A percentile compares a stretch with the other conserved stretches of the same genome.
Conservation (phyloP, 1,140 invertebrate genomes). For the Lucilia sericata region DNA sequence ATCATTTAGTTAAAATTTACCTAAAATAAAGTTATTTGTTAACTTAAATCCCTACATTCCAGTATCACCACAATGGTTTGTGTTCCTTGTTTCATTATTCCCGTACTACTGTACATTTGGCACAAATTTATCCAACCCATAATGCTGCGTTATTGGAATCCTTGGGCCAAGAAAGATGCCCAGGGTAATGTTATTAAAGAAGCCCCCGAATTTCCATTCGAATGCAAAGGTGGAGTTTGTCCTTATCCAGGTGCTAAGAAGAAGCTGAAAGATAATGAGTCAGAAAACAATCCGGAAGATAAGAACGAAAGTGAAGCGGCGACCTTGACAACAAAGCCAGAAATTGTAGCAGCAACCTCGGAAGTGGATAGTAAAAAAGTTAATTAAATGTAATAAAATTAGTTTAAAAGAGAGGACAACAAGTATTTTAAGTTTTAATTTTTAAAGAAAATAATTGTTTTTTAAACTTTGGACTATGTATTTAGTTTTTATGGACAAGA, state of each 20-base stretch:
- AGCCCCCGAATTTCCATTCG: constrained; percentile 71
- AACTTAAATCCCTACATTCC: neutral
- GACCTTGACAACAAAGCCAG: neutral
- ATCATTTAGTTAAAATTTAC: neutral
- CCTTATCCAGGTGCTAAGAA: constrained; percentile 57
- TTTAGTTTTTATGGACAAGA: too few species aligned
- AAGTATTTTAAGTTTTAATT: neutral
- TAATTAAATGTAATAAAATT: neutral
- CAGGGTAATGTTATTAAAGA: constrained; percentile 69
- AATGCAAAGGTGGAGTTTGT: constrained; percentile 70
- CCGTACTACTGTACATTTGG: constrained; percentile 80
- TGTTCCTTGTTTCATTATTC: constrained; percentile 82
- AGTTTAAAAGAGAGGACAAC: neutral
- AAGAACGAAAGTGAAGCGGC: neutral
- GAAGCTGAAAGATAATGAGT: constrained; percentile 45
- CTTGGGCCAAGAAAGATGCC: constrained; percentile 75
- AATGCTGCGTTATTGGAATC: constrained; percentile 80
- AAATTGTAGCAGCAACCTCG: neutral
- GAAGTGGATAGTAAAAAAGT: constrained; percentile 33
- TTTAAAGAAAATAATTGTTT: neutral
- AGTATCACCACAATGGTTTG: constrained; percentile 74
- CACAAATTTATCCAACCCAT: constrained; percentile 82
- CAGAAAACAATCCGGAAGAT: neutral
- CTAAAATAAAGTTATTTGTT: neutral
- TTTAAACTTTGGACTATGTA: neutral